A percentile compares a stretch with the other conserved stretches of the same genome.
Conservation (phyloP, 2,888 invertebrate genomes). For the Hanleya hanleyi region DNA sequence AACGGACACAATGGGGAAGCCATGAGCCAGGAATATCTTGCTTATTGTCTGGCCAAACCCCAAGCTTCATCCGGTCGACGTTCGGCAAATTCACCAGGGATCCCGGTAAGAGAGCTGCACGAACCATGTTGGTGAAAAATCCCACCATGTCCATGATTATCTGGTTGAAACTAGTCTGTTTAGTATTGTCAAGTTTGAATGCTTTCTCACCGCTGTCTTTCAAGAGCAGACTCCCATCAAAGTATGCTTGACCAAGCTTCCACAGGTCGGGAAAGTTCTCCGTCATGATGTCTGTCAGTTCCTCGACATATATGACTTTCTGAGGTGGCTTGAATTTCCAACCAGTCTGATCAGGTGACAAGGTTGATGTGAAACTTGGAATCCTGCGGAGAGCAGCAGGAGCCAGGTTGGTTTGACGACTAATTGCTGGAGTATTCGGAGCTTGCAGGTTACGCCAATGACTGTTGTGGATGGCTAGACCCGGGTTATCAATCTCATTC, state of each 20-base stretch:
- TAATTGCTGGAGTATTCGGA: background rate
- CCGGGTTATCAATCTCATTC: background rate
- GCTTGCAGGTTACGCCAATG: background rate
- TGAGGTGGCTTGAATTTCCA: constrained; percentile 76
- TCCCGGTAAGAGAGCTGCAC: constrained; percentile 82
- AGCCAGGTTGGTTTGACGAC: background rate
- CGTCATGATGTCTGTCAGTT: constrained; percentile 83
- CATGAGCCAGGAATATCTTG: constrained; percentile 76
- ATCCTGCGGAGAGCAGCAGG: background rate
- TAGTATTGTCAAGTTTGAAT: constrained; percentile 77
- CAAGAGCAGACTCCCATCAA: constrained; percentile 79
- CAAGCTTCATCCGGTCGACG: constrained; percentile 74
- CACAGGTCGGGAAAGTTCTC: constrained; percentile 92
- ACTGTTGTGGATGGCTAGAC: background rate
- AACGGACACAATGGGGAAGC: constrained; percentile 86
- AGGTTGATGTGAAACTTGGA: background rate
- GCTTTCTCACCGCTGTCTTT: constrained; percentile 60
- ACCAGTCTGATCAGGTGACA: constrained; percentile 19
- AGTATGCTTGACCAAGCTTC: constrained; percentile 96
- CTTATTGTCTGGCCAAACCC: constrained; percentile 74
- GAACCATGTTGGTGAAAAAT: constrained; percentile 82
- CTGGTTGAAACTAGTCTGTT: constrained; percentile 86
- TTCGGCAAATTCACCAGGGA: constrained; percentile 75
- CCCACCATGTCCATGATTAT: constrained; percentile 87
- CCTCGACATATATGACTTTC: constrained; percentile 85